Base-by-base conservation (phyloP, 2,797 vertebrate species). In the Acanthiza pusilla region DNA sequence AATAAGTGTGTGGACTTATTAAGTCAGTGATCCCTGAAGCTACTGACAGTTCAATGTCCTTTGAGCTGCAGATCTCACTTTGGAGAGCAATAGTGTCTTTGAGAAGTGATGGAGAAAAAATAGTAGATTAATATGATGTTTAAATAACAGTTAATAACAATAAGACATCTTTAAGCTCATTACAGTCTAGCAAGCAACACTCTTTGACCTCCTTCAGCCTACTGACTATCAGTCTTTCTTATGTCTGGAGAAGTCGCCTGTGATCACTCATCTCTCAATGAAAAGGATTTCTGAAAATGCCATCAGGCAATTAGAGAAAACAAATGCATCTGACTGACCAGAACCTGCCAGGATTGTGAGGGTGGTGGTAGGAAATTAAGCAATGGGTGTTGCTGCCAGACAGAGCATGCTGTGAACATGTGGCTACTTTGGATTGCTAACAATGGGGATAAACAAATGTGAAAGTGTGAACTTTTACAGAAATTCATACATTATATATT, bases 251-350 rank as follows among this genome's bases (percentile, higher is more conserved):
- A 93, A 91, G 25, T 89, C 45, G 75, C 63, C 67, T 10, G 7
- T 68, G 82, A 50, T 43, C 58, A 65, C 29, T 67, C 47, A 50
- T 53, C 96, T 93, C 63, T 91, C 94, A 91, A 4, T 80, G 85
- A 93, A 94, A 94, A 91, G 13, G 6, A 60, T 92, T 97, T 94
- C 92, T 95, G 79, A 96, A 94, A 97, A 96, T 53, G 38, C 32
- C 94, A 91, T 94, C 73, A 85, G 86, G 61, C 38, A 91, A 95
- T 95, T 72, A 91, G 70, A 47, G 76, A 90, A 96, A 94, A 93
- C 80, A 93, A 94, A 93, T 72, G 22, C 57, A 80, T 88, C 62
- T 57, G 47, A 61, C 75, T 87, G 21, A 60, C 36, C 73, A 89
- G 61, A 91, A 34, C 57, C 74, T 92, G 78, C 68, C 91, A 96